Evolutionary conservation across 2,113 vertebrate genomes (phyloP), one percentile per base, ranked within the genome.

Genomic region (Nothocercus nigrocapillus): DNA sequence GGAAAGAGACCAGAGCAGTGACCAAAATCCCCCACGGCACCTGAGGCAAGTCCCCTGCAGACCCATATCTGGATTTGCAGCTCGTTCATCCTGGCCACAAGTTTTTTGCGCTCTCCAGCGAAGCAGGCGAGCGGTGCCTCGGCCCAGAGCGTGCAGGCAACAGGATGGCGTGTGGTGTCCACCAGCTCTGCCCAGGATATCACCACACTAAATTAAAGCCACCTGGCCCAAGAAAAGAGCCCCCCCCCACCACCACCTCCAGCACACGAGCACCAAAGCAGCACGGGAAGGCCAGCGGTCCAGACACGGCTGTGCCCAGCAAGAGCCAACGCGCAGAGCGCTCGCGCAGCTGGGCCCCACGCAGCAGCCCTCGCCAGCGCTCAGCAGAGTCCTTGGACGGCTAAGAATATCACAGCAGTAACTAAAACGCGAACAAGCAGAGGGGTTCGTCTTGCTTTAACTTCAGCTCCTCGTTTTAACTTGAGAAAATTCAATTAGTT

Each of bases 401-500:
- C 67, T 54, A 61, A 90, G 66, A 64, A 82, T 34, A 94, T 86
- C 78, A 74, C 88, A 96, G 92, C 11, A 2, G 61, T 82, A 81
- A 61, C 58, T 94, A 85, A 93, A 94, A 92, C 3, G 13, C 90
- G 74, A 96, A 78, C 74, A 92, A 82, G 94, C 88, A 82, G 93
- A 86, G 74, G 83, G 96, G 62, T 56, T 89, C 0, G 0, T 94
- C 93, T 92, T 92, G 92, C 88, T 97, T 95, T 92, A 93, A 93
- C 95, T 97, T 93, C 88, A 89, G 88, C 94, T 87, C 58, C 91
- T 84, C 11, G 0, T 94, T 96, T 94, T 93, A 95, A 95, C 93
- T 94, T 84, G 88, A 95, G 91, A 94, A 97, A 97, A 97, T 97
- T 97, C 91, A 97, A 97, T 97, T 97, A 97, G 88, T 95, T 95